These are phyloP conservation scores for Thecocarcelia acutangulata DNA, from an alignment of 2,888 invertebrate genomes.

Conservation along the genomic window DNA sequence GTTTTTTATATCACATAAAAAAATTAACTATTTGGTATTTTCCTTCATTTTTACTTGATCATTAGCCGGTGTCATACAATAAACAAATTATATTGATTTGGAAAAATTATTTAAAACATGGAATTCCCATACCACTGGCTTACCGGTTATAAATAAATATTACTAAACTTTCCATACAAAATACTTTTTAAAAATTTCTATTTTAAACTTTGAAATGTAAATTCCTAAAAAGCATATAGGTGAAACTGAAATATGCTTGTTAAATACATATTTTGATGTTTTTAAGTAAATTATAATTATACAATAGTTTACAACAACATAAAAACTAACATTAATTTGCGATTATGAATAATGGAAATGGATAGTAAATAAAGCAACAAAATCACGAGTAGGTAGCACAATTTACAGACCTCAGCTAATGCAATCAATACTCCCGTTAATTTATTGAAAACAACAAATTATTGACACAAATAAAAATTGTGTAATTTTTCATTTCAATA, in stretches of 20 bases:
- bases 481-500: conserved; percentile 37
- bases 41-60: too few relatives aligned
- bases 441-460: background rate
- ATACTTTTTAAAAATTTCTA: conserved; percentile 54
- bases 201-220: background rate
- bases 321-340: background rate
- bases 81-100: too few relatives aligned
- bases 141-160: background rate
- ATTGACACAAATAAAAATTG: conserved; percentile 51
- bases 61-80: too few relatives aligned
- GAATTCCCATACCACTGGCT: too few relatives aligned
- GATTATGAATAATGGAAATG: conserved; percentile 39
- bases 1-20: too few relatives aligned
- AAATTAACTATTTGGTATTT: too few relatives aligned
- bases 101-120: background rate
- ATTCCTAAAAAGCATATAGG: conserved; percentile 42
- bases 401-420: conserved; percentile 47
- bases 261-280: background rate
- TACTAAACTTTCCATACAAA: background rate
- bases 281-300: conserved; percentile 50
- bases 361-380: background rate
- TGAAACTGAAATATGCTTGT: conserved; percentile 61
- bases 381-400: conserved; percentile 43
- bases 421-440: conserved; percentile 3
- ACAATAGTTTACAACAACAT: conserved; percentile 37